phyloP scores from a whole-genome alignment of 2,888 invertebrate genomes.

The Exocentrus adspersus region DNA sequence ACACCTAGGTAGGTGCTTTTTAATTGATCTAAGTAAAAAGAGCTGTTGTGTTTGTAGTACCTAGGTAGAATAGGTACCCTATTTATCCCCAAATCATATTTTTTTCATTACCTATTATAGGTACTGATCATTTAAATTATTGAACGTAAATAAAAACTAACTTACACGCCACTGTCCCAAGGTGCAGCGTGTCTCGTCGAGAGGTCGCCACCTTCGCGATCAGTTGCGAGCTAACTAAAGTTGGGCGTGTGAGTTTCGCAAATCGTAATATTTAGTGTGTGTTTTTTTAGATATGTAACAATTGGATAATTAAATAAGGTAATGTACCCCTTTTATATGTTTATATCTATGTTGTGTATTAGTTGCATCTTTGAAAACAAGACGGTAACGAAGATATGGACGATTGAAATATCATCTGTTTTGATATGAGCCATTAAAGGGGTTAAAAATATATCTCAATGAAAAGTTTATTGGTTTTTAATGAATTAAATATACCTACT shows the following conservation, averaged over 20 bases:
- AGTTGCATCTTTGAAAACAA: slow-evolving; percentile 19
- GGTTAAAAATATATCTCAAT: slow-evolving; percentile 40
- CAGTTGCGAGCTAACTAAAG: slow-evolving; percentile 58
- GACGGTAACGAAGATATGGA: slow-evolving; percentile 37
- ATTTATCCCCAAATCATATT: too few species aligned
- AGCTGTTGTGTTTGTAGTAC: too few species aligned
- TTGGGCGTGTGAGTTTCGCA: slow-evolving; percentile 61
- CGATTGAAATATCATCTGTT: slow-evolving; percentile 55
- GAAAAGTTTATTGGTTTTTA: slow-evolving; percentile 18
- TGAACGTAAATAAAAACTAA: neutral
- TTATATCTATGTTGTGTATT: slow-evolving; percentile 29
- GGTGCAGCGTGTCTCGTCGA: slow-evolving; percentile 36
- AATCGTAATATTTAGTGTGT: slow-evolving; percentile 57
- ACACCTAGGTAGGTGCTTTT: neutral
- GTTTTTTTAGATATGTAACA: slow-evolving; percentile 58
- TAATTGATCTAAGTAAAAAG: neutral
- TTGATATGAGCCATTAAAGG: slow-evolving; percentile 40
- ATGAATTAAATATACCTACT: slow-evolving; percentile 5
- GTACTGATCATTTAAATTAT: too few species aligned
- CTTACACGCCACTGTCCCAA: slow-evolving; percentile 40
- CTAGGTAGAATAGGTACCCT: too few species aligned
- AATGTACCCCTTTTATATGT: slow-evolving; percentile 41
- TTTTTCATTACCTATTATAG: too few species aligned
- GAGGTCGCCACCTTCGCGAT: slow-evolving; percentile 44
- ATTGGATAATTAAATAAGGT: slow-evolving; percentile 54